phyloP scores from a whole-genome alignment of 2,113 vertebrate genomes.

The Psilopsiagon aymara region DNA sequence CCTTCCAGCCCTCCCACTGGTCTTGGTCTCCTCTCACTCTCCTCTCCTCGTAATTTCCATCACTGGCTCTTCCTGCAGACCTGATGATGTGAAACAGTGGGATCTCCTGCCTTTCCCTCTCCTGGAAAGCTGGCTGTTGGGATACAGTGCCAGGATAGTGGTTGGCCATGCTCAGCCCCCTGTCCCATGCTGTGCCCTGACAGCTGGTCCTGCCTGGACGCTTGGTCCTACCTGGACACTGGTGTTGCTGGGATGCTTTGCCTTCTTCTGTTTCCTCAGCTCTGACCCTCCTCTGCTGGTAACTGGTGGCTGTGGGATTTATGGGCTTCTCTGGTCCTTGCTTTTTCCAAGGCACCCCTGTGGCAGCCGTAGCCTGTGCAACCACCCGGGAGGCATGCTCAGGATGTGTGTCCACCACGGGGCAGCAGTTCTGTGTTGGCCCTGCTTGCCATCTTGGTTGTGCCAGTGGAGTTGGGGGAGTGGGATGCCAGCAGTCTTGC shows the following conservation, averaged over 20 bases:
- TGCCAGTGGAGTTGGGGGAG: not conserved
- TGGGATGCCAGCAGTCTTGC: not conserved
- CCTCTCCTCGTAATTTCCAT: not conserved
- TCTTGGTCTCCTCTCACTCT: not conserved
- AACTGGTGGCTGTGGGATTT: not conserved
- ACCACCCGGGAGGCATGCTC: not conserved
- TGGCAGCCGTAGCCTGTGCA: not conserved
- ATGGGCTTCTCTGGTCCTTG: not conserved
- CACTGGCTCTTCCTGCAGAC: not conserved
- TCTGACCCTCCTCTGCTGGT: not conserved
- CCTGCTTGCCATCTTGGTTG: rapidly evolving
- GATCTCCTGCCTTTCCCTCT: not conserved
- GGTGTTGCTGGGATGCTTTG: not conserved
- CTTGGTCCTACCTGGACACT: not conserved
- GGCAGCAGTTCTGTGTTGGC: not conserved
- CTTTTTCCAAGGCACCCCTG: not conserved
- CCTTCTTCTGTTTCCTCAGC: not conserved
- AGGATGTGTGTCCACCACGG: rapidly evolving
- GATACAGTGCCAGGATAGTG: rapidly evolving
- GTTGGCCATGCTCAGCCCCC: rapidly evolving
- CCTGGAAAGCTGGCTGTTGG: not conserved
- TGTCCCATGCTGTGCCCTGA: not conserved
- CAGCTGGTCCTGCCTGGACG: not conserved
- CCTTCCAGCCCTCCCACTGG: not conserved
- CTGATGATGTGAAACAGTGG: rapidly evolving